Base-by-base conservation (phyloP, 1,140 invertebrate genomes). In the Meloidogyne exigua region DNA sequence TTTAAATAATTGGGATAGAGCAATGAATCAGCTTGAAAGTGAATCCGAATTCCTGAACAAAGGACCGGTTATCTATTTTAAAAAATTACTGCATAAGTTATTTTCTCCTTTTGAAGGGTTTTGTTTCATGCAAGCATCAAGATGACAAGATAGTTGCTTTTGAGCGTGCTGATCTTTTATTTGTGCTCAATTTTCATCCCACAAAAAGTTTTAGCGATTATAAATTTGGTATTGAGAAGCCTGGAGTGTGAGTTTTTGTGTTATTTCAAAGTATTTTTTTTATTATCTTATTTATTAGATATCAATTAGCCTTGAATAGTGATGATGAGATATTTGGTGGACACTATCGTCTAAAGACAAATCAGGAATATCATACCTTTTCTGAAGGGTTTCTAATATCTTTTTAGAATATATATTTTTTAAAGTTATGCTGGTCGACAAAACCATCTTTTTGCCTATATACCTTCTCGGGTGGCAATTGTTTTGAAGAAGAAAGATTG, bases 101-200 rank as follows among this genome's bases (percentile, higher is more conserved):
- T 23, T 13, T 70, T 68, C n/a, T 68, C n/a, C 68, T 49, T 68
- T 77, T 76, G 28, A 79, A 94, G 92, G 95, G 90, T 13, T 99
- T 93, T 87, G 92, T 98, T 3, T 95, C 94, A 76, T 93, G 93
- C 88, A 99, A 98, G 88, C 95, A 99, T 87, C 91, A 98, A 88
- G 92, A 91, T 66, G 97, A 99, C 89, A 99, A 99, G 90, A 91
- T 98, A 12, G 91, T 99, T 57, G 93, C 92, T 11, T 98, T 96
- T 88, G 96, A 99, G 87, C 91, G 96, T 82, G 94, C 92, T 49
- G 92, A 92, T 10, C 89, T 98, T 11, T 89, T 98, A 0, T 99
- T 98, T 89, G 92, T 95, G 0, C 96, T 99, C 87, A 99, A 99
- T 89, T 98, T 99, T 89, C 94, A 99, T 89, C 90, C 93, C 0